Evolutionary conservation across 2,888 invertebrate genomes (phyloP).

Genomic region (Diaprepes abbreviatus): DNA sequence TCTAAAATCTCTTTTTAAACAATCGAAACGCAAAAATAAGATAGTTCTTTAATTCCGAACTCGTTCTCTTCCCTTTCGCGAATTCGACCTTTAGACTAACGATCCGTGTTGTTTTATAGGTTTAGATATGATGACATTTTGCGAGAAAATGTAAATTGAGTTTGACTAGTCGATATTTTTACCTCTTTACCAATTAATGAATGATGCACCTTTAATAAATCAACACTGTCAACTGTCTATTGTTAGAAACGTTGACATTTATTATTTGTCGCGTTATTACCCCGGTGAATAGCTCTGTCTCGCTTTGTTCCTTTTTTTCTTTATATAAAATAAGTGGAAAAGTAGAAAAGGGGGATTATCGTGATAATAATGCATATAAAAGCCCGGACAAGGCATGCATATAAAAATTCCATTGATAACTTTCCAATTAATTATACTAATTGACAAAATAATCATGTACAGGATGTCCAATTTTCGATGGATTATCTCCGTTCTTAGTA

Average conservation of each 20-base stretch:
- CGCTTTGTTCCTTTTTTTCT: too few species aligned
- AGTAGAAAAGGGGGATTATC: too few species aligned
- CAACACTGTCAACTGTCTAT: neutral
- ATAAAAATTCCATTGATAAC: too few species aligned
- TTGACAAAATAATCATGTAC: too few species aligned
- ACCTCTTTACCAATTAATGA: conserved; percentile 32
- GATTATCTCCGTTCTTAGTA: too few species aligned
- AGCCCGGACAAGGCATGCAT: too few species aligned
- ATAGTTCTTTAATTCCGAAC: conserved; percentile 16
- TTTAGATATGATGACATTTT: conserved; percentile 39
- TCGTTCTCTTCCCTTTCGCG: conserved; percentile 26
- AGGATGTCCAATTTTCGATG: too few species aligned
- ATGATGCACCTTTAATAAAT: neutral
- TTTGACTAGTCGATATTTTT: conserved; percentile 25
- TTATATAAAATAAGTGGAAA: too few species aligned
- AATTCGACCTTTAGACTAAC: conserved; percentile 45
- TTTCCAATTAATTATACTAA: too few species aligned
- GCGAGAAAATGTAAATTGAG: conserved; percentile 40
- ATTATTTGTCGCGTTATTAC: neutral
- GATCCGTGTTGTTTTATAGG: conserved; percentile 46
- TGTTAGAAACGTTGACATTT: neutral
- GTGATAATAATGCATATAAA: too few species aligned
- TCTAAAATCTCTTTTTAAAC: too few species aligned
- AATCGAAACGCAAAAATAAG: neutral
- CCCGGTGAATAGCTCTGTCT: too few species aligned